These are phyloP conservation scores for Protobothrops flavoviridis DNA, from an alignment of 2,113 vertebrate species.

Conservation along the genomic window DNA sequence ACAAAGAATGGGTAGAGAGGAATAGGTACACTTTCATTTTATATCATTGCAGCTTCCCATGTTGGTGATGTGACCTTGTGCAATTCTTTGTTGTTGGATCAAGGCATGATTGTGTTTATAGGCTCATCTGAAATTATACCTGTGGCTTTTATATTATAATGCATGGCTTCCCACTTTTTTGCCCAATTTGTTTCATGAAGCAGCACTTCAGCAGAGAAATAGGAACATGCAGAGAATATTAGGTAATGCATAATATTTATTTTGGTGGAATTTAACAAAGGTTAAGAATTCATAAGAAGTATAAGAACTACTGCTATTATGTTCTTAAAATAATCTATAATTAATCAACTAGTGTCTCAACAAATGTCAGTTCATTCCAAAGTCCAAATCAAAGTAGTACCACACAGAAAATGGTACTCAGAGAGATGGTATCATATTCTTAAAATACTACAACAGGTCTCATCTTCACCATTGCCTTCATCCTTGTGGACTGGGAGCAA, in stretches of 20 bases:
- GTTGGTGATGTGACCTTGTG: background rate
- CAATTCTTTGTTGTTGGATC: background rate
- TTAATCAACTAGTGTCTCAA: background rate
- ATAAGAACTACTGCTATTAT: background rate
- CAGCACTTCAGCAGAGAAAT: background rate
- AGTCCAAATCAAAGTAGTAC: background rate
- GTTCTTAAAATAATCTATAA: background rate
- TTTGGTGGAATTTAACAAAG: background rate
- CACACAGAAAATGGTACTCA: background rate
- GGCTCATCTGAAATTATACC: background rate
- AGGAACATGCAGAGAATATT: background rate
- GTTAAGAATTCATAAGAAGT: background rate
- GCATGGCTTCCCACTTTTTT: background rate
- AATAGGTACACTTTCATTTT: background rate
- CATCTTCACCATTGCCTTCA: background rate
- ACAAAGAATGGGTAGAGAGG: background rate
- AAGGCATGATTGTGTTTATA: background rate
- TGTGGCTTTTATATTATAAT: background rate
- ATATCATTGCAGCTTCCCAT: background rate
- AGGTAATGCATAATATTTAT: background rate
- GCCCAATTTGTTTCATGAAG: background rate
- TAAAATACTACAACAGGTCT: background rate
- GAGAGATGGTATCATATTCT: background rate
- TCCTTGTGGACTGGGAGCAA: background rate
- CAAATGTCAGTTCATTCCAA: background rate